Percentiles rank a stretch among this genome's conserved stretches.
Evolutionary conservation across 92 coral and sea anemone species (phyloP).

Genomic region (Umimayanthus kanabou): DNA sequence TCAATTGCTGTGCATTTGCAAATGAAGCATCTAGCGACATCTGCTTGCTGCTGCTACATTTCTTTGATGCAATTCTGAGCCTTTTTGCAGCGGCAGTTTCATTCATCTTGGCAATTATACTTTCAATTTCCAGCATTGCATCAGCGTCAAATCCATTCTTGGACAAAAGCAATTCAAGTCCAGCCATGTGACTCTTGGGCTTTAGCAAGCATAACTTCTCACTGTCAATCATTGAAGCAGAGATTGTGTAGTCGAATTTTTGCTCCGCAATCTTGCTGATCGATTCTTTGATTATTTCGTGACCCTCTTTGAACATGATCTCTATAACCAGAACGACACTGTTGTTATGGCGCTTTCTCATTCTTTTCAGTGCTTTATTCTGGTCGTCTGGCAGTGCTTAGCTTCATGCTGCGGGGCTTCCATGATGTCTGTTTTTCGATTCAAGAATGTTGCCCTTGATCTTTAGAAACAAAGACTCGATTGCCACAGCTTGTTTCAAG

Average conservation of each 20-base stretch:
- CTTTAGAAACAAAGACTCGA: not conserved
- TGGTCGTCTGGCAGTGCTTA: not conserved
- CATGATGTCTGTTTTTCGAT: not conserved
- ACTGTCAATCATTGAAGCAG: constrained; percentile 11
- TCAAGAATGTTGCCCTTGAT: not conserved
- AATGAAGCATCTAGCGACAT: not conserved
- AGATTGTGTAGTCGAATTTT: not conserved
- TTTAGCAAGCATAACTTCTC: constrained; percentile 8
- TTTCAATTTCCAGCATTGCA: not conserved
- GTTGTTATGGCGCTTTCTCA: not conserved
- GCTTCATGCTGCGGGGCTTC: not conserved
- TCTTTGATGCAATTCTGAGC: not conserved
- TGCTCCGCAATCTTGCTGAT: constrained; percentile 6
- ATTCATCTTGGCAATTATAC: not conserved
- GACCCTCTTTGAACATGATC: not conserved
- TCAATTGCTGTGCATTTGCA: not conserved
- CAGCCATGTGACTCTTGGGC: constrained; percentile 14
- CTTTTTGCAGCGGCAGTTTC: constrained; percentile 7
- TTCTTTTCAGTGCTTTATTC: not conserved
- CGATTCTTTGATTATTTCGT: not conserved
- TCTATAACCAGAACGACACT: not conserved
- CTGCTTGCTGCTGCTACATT: not conserved
- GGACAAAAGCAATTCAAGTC: constrained; percentile 7
- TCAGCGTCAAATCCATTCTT: constrained; percentile 11
- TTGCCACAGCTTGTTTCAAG: not conserved